Conservation (phyloP, 2,888 invertebrate species). For the Alloplasta piceator region DNA sequence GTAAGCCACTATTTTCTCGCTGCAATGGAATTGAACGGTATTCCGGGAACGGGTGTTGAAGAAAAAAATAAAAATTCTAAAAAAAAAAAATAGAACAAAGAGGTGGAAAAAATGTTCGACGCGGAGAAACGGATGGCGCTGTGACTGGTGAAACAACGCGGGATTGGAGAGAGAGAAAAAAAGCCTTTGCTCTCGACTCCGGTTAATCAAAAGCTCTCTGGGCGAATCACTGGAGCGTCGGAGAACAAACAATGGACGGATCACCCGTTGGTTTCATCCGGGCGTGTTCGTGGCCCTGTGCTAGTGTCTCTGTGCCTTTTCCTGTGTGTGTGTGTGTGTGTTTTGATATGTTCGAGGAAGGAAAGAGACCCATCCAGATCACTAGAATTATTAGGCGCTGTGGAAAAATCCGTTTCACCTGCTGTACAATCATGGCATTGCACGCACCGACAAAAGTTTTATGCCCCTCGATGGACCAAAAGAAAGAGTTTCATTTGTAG, state of each 20-base stretch:
- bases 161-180: slow-evolving; percentile 17
- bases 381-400: slow-evolving; percentile 2
- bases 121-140: slow-evolving; percentile 33
- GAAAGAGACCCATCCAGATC: slow-evolving; percentile 1
- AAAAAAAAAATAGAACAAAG: slow-evolving; percentile 1
- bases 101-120: background rate
- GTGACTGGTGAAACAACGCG: slow-evolving; percentile 68
- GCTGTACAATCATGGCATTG: background rate
- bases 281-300: too few species aligned
- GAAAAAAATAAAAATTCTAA: too few species aligned
- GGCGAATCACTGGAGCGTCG: slow-evolving; percentile 65
- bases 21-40: background rate
- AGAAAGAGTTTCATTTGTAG: slow-evolving; percentile 71
- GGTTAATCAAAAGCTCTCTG: slow-evolving; percentile 73
- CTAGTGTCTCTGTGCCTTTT: slow-evolving; percentile 38
- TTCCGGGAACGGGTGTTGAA: background rate
- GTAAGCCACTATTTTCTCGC: background rate
- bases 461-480: slow-evolving; percentile 37
- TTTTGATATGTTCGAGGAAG: background rate
- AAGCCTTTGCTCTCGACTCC: slow-evolving; percentile 66
- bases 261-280: too few species aligned
- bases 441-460: slow-evolving; percentile 28
- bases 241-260: slow-evolving; percentile 71
- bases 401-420: slow-evolving; percentile 5
- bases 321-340: slow-evolving; percentile 17